Conservation (phyloP, 2,797 vertebrate species). For the Phoxinus dragarum region DNA sequence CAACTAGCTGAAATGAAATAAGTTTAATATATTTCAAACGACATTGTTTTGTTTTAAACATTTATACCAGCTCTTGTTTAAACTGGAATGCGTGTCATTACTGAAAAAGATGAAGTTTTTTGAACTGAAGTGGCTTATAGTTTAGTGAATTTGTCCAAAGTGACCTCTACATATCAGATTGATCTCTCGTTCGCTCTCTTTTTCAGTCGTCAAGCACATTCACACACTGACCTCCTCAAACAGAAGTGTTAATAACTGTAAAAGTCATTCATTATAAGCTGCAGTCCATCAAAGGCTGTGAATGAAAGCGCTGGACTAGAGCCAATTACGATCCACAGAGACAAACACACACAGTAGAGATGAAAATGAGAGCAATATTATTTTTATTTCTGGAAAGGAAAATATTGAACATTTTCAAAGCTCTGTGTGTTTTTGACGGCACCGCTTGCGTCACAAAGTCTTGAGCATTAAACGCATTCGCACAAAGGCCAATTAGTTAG, state of each 20-base stretch:
- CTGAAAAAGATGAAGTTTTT: not conserved
- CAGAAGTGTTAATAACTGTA: slow-evolving; percentile 73
- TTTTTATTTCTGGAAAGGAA: slow-evolving; percentile 7
- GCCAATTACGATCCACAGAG: slow-evolving; percentile 49
- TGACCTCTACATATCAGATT: slow-evolving; percentile 24
- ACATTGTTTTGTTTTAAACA: not conserved
- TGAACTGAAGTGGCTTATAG: not conserved
- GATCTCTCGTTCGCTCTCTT: slow-evolving; percentile 19
- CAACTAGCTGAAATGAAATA: not conserved
- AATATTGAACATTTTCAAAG: slow-evolving; percentile 23
- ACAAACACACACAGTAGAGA: slow-evolving; percentile 33
- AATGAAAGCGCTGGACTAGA: slow-evolving; percentile 47
- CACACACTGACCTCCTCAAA: slow-evolving; percentile 39
- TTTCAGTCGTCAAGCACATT: slow-evolving; percentile 26
- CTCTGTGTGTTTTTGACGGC: slow-evolving; percentile 14
- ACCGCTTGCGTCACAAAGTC: slow-evolving; percentile 5
- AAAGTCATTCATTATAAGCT: slow-evolving; percentile 80
- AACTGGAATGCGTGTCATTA: not conserved
- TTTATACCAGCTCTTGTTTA: not conserved
- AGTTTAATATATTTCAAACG: not conserved
- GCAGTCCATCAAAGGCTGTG: slow-evolving; percentile 54
- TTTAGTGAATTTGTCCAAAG: not conserved
- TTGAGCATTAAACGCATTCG: not conserved
- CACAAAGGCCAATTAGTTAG: slow-evolving; percentile 53
- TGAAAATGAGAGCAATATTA: slow-evolving; percentile 39